Evolutionary conservation across 2,888 invertebrate species (phyloP).

Genomic region (Ferdinandea cuprea): DNA sequence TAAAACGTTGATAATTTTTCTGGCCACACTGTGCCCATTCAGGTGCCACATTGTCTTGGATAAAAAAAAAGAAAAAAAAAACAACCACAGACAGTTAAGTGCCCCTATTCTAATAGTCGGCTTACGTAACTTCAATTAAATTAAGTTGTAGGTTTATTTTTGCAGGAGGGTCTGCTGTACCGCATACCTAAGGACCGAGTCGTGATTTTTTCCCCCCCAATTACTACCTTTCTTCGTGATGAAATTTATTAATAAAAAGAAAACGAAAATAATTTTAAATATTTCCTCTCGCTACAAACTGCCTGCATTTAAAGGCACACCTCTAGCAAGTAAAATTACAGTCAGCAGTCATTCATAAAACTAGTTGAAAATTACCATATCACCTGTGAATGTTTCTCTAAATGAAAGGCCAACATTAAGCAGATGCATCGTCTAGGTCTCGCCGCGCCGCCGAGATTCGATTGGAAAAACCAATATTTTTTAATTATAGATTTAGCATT

Average conservation of each 20-base stretch:
- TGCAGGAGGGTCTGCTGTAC: neutral
- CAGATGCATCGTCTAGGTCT: conserved; percentile 40
- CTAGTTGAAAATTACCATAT: conserved; percentile 54
- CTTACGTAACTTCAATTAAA: conserved; percentile 25
- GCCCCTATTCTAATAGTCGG: conserved; percentile 8
- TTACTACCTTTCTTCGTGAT: conserved; percentile 9
- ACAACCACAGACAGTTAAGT: neutral
- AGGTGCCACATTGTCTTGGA: neutral
- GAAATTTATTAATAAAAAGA: neutral
- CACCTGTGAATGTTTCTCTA: conserved; percentile 25
- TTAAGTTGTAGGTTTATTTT: conserved; percentile 19
- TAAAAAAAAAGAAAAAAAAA: too few species aligned
- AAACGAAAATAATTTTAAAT: conserved; percentile 2
- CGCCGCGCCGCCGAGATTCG: conserved; percentile 51
- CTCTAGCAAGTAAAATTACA: conserved; percentile 4
- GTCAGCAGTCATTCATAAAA: conserved; percentile 19
- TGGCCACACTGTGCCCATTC: neutral
- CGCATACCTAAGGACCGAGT: conserved; percentile 10
- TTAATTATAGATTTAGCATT: conserved; percentile 63
- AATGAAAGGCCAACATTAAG: conserved; percentile 44
- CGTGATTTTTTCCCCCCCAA: conserved; percentile 11
- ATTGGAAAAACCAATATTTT: conserved; percentile 62
- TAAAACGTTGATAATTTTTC: neutral
- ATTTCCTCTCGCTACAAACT: conserved; percentile 3
- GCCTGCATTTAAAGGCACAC: conserved; percentile 30